Conservation (phyloP, 92 coral and sea anemone genomes). For the Umimayanthus kanabou region DNA sequence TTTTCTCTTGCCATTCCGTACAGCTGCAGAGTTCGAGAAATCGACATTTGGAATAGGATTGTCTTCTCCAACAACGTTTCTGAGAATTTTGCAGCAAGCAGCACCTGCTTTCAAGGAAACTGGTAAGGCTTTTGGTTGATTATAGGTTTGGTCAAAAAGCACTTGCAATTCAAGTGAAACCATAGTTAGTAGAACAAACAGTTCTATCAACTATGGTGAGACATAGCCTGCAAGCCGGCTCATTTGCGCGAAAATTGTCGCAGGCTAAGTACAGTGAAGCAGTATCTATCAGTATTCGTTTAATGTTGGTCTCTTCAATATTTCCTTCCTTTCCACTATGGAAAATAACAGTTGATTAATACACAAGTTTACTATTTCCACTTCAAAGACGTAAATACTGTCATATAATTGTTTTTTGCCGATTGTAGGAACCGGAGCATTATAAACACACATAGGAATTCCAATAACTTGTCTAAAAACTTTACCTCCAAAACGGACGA, state of each 20-base stretch:
- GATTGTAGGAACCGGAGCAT: too few relatives aligned
- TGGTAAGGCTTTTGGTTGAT: conserved; percentile 36
- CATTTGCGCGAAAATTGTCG: too few relatives aligned
- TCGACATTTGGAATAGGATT: conserved; percentile 39
- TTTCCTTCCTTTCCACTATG: neutral
- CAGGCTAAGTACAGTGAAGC: too few relatives aligned
- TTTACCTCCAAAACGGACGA: too few relatives aligned
- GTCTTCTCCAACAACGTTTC: conserved; percentile 61
- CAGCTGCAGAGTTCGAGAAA: neutral
- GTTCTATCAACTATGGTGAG: too few relatives aligned
- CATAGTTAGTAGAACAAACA: too few relatives aligned
- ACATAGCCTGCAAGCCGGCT: too few relatives aligned
- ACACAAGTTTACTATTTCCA: neutral
- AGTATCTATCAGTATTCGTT: neutral
- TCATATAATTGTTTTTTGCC: too few relatives aligned
- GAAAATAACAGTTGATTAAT: too few relatives aligned
- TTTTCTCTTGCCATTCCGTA: conserved; percentile 16
- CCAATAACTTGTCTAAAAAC: too few relatives aligned
- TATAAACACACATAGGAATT: too few relatives aligned
- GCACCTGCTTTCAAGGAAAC: conserved; percentile 51
- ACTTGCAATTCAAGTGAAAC: neutral
- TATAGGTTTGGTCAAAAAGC: neutral
- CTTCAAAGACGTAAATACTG: too few relatives aligned
- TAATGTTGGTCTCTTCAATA: neutral
- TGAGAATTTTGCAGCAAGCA: conserved; percentile 61